These are phyloP conservation scores for Nymphalis io DNA, from an alignment of 1,140 invertebrate species.

Conservation along the genomic window DNA sequence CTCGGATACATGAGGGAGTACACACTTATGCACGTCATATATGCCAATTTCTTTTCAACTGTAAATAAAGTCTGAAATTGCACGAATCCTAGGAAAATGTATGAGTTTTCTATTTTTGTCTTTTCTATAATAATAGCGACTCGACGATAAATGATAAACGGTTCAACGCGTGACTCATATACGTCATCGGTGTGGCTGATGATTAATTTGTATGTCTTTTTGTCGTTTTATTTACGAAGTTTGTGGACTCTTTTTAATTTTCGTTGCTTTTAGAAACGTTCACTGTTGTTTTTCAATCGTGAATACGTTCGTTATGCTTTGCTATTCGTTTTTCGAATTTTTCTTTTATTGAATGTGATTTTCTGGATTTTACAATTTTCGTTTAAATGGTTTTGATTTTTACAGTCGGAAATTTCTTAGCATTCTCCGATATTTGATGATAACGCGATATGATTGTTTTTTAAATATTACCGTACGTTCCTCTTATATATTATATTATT, in stretches of 20 bases:
- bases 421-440: too few species aligned
- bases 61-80: not conserved
- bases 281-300: not conserved
- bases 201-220: slow-evolving; percentile 18
- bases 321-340: not conserved
- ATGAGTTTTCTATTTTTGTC: slow-evolving; percentile 7
- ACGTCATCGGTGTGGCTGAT: slow-evolving; percentile 19
- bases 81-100: not conserved
- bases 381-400: too few species aligned
- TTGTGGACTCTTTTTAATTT: slow-evolving; percentile 3
- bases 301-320: slow-evolving; percentile 1
- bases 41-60: not conserved
- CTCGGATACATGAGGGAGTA: not conserved
- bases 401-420: too few species aligned
- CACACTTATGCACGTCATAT: not conserved
- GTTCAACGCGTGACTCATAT: slow-evolving; percentile 18
- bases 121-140: slow-evolving; percentile 17
- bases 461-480: too few species aligned
- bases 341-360: not conserved
- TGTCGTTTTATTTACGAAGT: not conserved
- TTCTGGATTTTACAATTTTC: not conserved
- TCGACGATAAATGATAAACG: slow-evolving; percentile 18
- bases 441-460: too few species aligned
- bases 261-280: not conserved
- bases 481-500: too few species aligned